A percentile compares a stretch with the other conserved stretches of the same genome.
Conservation (phyloP, 2,113 vertebrate species). For the Boulengeromyrus knoepffleri region DNA sequence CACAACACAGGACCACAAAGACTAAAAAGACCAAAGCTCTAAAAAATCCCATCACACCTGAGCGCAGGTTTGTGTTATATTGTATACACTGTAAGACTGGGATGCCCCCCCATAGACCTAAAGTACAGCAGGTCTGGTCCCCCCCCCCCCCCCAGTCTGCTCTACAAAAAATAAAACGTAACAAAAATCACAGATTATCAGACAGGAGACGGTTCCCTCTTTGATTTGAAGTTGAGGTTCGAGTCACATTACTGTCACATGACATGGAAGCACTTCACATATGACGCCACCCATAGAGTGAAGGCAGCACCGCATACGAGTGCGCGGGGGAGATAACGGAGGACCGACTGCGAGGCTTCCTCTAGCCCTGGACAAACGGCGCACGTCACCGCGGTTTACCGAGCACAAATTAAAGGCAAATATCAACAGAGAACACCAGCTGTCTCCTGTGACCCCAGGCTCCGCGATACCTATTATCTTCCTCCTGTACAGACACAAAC, state of each 20-base stretch:
- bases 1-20: neutral
- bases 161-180: neutral
- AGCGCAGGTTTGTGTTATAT: neutral
- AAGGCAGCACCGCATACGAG: neutral
- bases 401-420: slow-evolving; percentile 1
- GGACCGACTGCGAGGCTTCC: too few species aligned
- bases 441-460: neutral
- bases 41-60: neutral
- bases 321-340: neutral
- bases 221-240: neutral
- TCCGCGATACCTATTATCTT: neutral
- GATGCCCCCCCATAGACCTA: neutral
- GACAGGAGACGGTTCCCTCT: neutral
- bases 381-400: neutral
- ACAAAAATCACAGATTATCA: neutral
- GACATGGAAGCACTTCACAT: neutral
- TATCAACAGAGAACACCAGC: neutral
- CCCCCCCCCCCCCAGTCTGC: neutral
- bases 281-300: neutral
- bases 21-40: neutral
- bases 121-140: neutral
- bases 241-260: neutral
- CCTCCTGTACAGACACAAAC: slow-evolving; percentile 25
- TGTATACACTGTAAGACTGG: neutral
- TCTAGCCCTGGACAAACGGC: neutral